phyloP scores from a whole-genome alignment of 2,888 invertebrate species.

The Lasius platythorax region DNA sequence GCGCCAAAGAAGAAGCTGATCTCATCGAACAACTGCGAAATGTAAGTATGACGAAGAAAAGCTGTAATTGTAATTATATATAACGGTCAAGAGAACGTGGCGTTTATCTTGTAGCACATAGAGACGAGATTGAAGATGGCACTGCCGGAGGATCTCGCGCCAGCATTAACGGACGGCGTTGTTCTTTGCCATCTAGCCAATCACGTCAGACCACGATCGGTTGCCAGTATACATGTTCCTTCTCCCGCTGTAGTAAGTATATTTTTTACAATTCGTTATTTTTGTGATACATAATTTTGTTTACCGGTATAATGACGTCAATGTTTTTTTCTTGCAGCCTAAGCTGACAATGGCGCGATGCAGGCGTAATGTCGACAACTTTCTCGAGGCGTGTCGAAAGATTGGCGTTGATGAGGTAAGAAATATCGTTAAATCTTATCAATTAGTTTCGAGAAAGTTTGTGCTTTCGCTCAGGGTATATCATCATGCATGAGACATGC shows the following conservation, averaged over 20 bases:
- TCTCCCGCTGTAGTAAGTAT: slow-evolving; percentile 94
- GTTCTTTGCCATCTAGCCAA: slow-evolving; percentile 98
- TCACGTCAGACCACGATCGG: slow-evolving; percentile 95
- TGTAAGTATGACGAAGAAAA: slow-evolving; percentile 87
- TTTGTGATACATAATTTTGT: not conserved
- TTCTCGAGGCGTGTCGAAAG: slow-evolving; percentile 96
- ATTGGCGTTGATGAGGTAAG: slow-evolving; percentile 98
- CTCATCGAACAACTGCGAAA: slow-evolving; percentile 93
- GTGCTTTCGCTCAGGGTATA: slow-evolving; percentile 59
- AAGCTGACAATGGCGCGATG: slow-evolving; percentile 98
- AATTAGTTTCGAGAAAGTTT: slow-evolving; percentile 52
- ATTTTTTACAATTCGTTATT: slow-evolving; percentile 16
- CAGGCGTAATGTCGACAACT: slow-evolving; percentile 97
- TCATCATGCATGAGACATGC: slow-evolving; percentile 49
- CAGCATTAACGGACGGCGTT: slow-evolving; percentile 96
- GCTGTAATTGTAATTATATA: not conserved
- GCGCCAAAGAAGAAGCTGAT: slow-evolving; percentile 95
- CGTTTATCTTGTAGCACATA: slow-evolving; percentile 90
- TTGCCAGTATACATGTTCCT: slow-evolving; percentile 97
- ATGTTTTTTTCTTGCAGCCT: slow-evolving; percentile 89
- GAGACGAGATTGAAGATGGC: slow-evolving; percentile 96
- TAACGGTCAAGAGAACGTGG: not conserved
- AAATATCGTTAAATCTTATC: slow-evolving; percentile 69
- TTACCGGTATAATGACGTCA: not conserved
- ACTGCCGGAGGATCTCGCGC: slow-evolving; percentile 94